Evolutionary conservation across 2,113 vertebrate genomes (phyloP).

Genomic region (Trogon surrucura): DNA sequence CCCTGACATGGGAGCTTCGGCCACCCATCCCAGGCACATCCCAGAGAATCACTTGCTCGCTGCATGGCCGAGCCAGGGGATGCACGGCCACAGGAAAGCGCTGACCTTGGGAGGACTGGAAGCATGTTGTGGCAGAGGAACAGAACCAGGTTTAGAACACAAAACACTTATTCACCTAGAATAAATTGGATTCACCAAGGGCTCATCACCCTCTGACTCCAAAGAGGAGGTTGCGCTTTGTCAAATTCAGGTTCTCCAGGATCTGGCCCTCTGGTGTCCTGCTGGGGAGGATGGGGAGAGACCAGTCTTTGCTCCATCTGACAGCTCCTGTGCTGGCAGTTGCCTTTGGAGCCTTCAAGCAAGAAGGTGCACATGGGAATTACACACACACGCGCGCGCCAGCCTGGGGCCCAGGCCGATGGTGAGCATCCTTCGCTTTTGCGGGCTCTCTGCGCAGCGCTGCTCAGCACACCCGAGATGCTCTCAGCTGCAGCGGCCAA

Average conservation of each 20-base stretch:
- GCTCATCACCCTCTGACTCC: neutral
- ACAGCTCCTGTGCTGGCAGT: neutral
- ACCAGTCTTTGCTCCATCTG: neutral
- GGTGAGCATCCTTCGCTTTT: neutral
- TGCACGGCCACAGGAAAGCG: rapidly evolving
- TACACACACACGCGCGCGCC: neutral
- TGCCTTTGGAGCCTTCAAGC: neutral
- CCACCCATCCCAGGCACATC: rapidly evolving
- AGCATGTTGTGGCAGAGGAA: neutral
- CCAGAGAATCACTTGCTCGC: neutral
- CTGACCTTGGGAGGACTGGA: neutral
- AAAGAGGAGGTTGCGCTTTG: neutral
- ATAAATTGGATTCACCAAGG: neutral
- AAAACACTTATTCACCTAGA: neutral
- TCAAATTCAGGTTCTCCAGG: neutral
- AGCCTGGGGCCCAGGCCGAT: neutral
- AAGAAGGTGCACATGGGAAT: neutral
- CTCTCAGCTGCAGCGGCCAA: neutral
- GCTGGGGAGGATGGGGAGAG: neutral
- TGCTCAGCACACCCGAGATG: neutral
- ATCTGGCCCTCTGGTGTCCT: neutral
- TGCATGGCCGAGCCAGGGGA: rapidly evolving
- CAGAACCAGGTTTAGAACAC: neutral
- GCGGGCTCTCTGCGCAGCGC: neutral
- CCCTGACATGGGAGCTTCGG: neutral